Evolutionary conservation across 1,140 invertebrate species (phyloP).

Genomic region (Zaprionus vittiger): DNA sequence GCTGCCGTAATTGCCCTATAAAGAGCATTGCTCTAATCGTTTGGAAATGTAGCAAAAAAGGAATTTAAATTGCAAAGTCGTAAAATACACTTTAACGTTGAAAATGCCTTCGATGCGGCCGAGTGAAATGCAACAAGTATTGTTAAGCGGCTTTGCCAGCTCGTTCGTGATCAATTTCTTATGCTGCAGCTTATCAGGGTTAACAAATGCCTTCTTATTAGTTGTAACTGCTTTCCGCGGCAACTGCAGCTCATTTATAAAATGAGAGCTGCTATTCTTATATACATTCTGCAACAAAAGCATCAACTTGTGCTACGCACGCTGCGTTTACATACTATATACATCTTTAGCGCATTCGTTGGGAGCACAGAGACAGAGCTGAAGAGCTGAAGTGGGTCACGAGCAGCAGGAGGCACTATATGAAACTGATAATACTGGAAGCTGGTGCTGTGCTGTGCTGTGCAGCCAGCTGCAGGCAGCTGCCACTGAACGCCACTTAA

Average conservation of each 20-base stretch:
- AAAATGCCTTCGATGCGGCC: neutral
- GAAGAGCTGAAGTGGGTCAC: conserved; percentile 2
- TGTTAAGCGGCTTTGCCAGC: neutral
- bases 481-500: conserved; percentile 69
- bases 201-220: conserved; percentile 1
- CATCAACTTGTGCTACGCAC: conserved; percentile 36
- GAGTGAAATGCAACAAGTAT: neutral
- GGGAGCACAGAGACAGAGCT: neutral
- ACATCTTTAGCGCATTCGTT: conserved; percentile 5
- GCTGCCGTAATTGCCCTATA: conserved; percentile 39
- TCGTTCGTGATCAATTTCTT: neutral
- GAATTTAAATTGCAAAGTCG: neutral
- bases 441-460: conserved; percentile 18
- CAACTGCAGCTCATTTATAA: conserved; percentile 13
- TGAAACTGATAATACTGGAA: conserved; percentile 31
- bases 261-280: conserved; percentile 26
- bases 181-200: neutral
- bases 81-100: neutral
- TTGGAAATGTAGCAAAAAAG: neutral
- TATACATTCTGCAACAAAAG: conserved; percentile 44
- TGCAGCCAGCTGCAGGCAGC: conserved; percentile 11
- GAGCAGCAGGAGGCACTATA: conserved; percentile 5
- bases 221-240: neutral
- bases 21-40: conserved; percentile 12
- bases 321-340: conserved; percentile 59